Conservation (phyloP, 1,140 invertebrate species). For the Neomicropteryx cornuta region DNA sequence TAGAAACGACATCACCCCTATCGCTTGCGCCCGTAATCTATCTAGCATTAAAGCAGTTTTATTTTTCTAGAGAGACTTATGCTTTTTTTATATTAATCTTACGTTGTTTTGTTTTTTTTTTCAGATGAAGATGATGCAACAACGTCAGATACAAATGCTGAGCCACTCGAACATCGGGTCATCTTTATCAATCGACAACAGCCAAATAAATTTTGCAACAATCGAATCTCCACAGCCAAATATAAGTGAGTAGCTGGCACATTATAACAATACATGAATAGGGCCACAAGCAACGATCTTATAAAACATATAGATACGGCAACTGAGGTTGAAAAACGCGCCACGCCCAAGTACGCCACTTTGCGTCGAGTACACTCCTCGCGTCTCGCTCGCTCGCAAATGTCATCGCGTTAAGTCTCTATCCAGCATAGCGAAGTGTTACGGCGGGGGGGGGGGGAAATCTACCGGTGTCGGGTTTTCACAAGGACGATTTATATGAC, state of each 20-base stretch:
- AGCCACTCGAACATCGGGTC: conserved; percentile 49
- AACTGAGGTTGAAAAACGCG: background rate
- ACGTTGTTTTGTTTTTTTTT: conserved; percentile 16
- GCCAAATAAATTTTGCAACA: conserved; percentile 75
- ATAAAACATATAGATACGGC: no score
- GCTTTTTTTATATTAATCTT: background rate
- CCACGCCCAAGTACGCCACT: background rate
- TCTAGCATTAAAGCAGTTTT: background rate
- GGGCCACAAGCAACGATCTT: no score
- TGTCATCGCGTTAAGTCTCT: background rate
- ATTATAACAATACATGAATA: background rate
- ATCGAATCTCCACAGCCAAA: conserved; percentile 87
- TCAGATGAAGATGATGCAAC: conserved; percentile 53
- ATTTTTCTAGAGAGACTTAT: conserved; percentile 1
- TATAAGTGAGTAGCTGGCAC: conserved; percentile 51
- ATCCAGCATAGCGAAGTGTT: background rate
- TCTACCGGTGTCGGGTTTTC: no score
- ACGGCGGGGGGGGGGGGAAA: no score
- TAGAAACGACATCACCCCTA: background rate
- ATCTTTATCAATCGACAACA: conserved; percentile 77
- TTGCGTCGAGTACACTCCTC: background rate
- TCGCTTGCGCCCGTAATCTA: background rate
- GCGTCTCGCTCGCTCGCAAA: background rate
- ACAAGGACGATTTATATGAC: no score
- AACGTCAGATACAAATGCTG: conserved; percentile 38